A percentile compares a stretch with the other conserved stretches of the same genome.
Conservation (phyloP, 2,888 invertebrate genomes). For the Caenorhabditis sulstoni region DNA sequence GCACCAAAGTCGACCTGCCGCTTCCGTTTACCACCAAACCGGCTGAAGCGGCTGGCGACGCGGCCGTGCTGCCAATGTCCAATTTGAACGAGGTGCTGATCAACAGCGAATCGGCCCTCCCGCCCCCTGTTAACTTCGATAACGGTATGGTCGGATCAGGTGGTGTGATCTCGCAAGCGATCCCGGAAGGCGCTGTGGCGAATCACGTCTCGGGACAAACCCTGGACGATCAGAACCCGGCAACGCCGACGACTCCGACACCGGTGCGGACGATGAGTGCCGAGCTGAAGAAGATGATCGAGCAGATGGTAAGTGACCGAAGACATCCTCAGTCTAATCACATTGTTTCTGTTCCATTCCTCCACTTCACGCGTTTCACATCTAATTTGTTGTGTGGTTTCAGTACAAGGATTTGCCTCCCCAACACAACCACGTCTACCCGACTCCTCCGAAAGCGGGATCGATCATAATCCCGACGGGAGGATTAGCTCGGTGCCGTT, state of each 20-base stretch:
- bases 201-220: not conserved
- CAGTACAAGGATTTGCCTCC: conserved; percentile 31
- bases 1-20: not conserved
- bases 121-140: not conserved
- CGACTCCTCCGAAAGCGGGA: conserved; percentile 49
- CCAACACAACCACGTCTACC: conserved; percentile 59
- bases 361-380: no score
- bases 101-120: not conserved
- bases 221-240: no score
- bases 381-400: conserved; percentile 17
- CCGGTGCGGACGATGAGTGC: conserved; percentile 29
- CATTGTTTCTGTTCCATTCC: no score
- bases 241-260: not conserved
- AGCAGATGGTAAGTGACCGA: conserved; percentile 51
- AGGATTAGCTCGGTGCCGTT: conserved; percentile 52
- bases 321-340: no score
- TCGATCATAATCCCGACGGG: conserved; percentile 56
- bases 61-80: not conserved
- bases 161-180: not conserved
- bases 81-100: not conserved
- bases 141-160: no score
- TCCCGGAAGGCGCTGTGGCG: not conserved
- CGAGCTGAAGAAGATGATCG: conserved; percentile 38
- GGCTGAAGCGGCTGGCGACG: not conserved
- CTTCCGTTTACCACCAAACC: conserved; percentile 18